phyloP scores from a whole-genome alignment of 2,113 vertebrate species.

The Pampusana beccarii region DNA sequence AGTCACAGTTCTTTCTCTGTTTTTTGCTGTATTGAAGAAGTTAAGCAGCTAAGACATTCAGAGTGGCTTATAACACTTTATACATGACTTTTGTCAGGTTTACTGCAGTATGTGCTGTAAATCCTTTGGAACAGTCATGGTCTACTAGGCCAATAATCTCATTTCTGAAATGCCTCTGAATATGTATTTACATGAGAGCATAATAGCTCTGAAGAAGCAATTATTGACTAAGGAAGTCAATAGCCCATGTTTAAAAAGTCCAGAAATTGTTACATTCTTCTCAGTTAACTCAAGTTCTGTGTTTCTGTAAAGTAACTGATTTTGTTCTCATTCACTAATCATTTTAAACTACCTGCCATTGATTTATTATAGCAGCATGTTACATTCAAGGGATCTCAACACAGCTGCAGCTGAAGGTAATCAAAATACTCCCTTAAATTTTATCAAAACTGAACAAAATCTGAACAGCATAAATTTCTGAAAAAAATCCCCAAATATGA shows the following conservation, averaged over 20 bases:
- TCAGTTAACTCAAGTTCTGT: not conserved
- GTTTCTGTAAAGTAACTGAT: not conserved
- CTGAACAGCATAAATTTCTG: not conserved
- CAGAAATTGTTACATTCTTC: not conserved
- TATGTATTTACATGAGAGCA: slow-evolving; percentile 47
- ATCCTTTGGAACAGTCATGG: slow-evolving; percentile 17
- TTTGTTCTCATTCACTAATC: not conserved
- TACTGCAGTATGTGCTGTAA: not conserved
- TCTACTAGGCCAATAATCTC: slow-evolving; percentile 43
- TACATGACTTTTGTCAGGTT: slow-evolving; percentile 27
- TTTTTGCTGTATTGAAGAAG: not conserved
- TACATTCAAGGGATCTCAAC: not conserved
- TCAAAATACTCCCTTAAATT: not conserved
- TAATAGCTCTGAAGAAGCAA: slow-evolving; percentile 37
- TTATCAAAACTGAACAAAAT: not conserved
- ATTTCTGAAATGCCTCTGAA: slow-evolving; percentile 50
- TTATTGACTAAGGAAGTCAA: slow-evolving; percentile 38
- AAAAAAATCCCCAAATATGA: not conserved
- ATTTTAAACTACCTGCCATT: not conserved
- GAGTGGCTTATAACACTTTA: not conserved
- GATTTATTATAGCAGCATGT: not conserved
- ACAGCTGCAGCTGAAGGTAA: not conserved
- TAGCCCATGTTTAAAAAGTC: not conserved
- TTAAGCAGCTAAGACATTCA: slow-evolving; percentile 15
- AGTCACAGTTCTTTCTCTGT: not conserved